Evolutionary conservation across 53 echinoderm and acorn worm species (phyloP).

Genomic region (Zoroaster sp.): DNA sequence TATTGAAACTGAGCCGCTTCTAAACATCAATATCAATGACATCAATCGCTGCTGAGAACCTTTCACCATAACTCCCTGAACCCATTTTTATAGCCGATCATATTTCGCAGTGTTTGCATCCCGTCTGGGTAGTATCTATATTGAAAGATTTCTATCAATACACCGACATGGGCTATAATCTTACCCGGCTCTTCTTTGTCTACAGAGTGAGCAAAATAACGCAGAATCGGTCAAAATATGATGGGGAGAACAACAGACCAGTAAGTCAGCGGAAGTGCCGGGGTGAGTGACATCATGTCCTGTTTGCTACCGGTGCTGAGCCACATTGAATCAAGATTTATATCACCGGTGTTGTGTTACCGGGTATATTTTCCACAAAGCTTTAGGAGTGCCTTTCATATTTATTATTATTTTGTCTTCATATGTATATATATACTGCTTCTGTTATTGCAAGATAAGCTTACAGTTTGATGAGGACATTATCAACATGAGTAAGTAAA

Average conservation of each 20-base stretch:
- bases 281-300: constrained; percentile 43
- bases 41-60: constrained; percentile 7
- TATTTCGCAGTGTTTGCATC: constrained; percentile 1
- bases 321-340: background rate
- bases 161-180: constrained; percentile 12
- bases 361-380: constrained; percentile 11
- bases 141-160: background rate
- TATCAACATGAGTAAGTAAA: background rate
- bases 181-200: constrained; percentile 29
- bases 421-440: background rate
- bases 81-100: background rate
- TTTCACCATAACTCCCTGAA: background rate
- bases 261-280: background rate
- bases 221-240: constrained; percentile 9
- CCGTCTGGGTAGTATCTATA: background rate
- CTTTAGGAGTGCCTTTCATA: background rate
- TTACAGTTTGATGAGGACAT: background rate
- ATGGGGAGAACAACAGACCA: background rate
- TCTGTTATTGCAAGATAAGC: background rate
- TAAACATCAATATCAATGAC: constrained; percentile 43
- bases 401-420: background rate
- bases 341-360: constrained; percentile 25
- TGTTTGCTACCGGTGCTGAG: constrained; percentile 1
- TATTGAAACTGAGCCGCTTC: background rate
- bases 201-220: background rate